Conservation (phyloP, 2,888 invertebrate species). For the Hesperia comma region DNA sequence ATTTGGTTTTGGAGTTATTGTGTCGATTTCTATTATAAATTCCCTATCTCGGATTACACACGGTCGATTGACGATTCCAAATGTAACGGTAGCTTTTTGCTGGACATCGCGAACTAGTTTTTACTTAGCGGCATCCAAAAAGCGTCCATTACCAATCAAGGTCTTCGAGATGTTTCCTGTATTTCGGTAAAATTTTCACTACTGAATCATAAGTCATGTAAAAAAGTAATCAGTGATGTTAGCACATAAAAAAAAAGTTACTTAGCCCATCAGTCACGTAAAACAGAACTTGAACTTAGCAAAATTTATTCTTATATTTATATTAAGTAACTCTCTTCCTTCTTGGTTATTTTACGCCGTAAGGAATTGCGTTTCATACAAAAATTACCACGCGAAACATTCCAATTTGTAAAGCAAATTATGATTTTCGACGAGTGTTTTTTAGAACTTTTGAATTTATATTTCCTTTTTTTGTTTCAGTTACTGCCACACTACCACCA, state of each 20-base stretch:
- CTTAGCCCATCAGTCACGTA: constrained; percentile 30
- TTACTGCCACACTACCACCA: constrained; percentile 94
- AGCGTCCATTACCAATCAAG: constrained; percentile 22
- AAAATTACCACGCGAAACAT: not conserved
- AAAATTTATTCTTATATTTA: constrained; percentile 6
- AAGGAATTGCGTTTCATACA: not conserved
- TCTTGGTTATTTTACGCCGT: not conserved
- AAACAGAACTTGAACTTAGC: constrained; percentile 5
- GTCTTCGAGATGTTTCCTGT: constrained; percentile 24
- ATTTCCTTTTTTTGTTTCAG: constrained; percentile 85
- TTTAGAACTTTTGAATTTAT: constrained; percentile 36
- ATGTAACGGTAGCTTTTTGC: constrained; percentile 49
- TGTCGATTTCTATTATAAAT: constrained; percentile 42
- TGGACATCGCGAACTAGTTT: constrained; percentile 49
- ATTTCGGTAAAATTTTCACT: constrained; percentile 35
- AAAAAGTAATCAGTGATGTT: constrained; percentile 31
- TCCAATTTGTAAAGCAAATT: constrained; percentile 1
- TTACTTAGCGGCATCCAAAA: constrained; percentile 39
- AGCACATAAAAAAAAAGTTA: constrained; percentile 18
- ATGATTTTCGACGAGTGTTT: not conserved
- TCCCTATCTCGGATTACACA: constrained; percentile 44
- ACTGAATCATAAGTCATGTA: constrained; percentile 22
- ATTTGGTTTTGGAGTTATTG: constrained; percentile 39
- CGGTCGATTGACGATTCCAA: constrained; percentile 51
- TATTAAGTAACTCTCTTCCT: not conserved